Evolutionary conservation across 2,888 invertebrate species (phyloP).

Genomic region (Drosophila testacea): DNA sequence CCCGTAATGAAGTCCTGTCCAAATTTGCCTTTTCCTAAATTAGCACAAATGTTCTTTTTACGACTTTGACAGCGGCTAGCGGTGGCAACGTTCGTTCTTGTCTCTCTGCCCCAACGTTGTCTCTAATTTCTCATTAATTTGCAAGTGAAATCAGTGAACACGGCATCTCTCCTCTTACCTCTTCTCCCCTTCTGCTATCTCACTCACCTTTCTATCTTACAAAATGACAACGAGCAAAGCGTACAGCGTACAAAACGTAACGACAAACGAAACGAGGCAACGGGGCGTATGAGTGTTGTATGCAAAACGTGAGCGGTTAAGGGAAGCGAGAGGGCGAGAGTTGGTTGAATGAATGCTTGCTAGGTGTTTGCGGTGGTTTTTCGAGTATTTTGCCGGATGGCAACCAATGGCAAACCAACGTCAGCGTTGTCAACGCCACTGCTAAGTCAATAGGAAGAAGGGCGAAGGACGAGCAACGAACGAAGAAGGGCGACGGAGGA

Average conservation of each 20-base stretch:
- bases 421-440: constrained; percentile 74
- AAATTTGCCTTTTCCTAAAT: constrained; percentile 82
- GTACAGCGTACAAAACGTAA: constrained; percentile 50
- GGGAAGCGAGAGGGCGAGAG: neutral
- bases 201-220: constrained; percentile 22
- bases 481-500: neutral
- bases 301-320: constrained; percentile 41
- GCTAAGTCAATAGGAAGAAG: constrained; percentile 70
- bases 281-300: constrained; percentile 75
- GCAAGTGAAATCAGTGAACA: constrained; percentile 83
- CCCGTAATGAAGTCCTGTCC: constrained; percentile 81
- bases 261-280: constrained; percentile 70
- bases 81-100: constrained; percentile 21
- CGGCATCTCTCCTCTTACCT: constrained; percentile 14
- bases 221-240: constrained; percentile 69
- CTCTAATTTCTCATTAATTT: constrained; percentile 84
- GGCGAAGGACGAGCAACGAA: neutral
- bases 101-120: constrained; percentile 60
- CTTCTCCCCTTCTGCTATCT: neutral
- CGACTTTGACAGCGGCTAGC: constrained; percentile 68
- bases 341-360: constrained; percentile 67
- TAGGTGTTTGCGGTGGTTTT: constrained; percentile 81
- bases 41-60: constrained; percentile 82
- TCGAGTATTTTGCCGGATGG: constrained; percentile 71
- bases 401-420: constrained; percentile 50